Conservation (phyloP, 2,888 invertebrate genomes). For the Torymus aiolomorphi region DNA sequence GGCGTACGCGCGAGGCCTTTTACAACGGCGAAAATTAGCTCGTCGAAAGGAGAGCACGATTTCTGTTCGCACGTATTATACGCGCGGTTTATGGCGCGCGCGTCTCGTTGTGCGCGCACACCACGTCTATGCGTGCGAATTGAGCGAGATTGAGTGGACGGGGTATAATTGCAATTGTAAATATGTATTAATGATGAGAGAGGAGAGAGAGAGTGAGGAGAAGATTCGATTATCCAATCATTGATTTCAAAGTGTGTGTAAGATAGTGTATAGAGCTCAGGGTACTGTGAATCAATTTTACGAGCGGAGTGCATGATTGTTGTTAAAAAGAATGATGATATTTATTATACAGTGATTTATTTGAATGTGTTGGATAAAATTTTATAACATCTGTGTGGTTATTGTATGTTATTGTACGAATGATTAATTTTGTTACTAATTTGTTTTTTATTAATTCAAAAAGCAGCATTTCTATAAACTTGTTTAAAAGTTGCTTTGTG, state of each 20-base stretch:
- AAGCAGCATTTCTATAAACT: too few relatives aligned
- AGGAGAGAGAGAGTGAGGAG: neutral
- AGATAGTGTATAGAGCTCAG: neutral
- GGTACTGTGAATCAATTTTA: neutral
- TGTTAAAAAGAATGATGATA: too few relatives aligned
- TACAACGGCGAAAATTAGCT: conserved; percentile 45
- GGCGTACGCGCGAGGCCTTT: neutral
- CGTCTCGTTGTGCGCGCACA: neutral
- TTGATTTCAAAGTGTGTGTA: neutral
- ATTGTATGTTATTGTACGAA: too few relatives aligned
- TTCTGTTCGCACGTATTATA: conserved; percentile 48
- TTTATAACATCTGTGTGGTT: too few relatives aligned
- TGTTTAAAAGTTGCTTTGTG: too few relatives aligned
- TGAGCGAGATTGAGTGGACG: conserved; percentile 9
- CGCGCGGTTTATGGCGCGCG: neutral
- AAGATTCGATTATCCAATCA: conserved; percentile 40
- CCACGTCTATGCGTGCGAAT: conserved; percentile 1
- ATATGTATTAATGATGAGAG: conserved; percentile 41
- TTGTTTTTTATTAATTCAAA: too few relatives aligned
- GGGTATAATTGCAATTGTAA: conserved; percentile 50
- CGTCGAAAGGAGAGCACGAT: conserved; percentile 36
- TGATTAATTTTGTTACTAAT: too few relatives aligned
- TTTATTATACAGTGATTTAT: too few relatives aligned
- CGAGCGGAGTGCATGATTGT: neutral
- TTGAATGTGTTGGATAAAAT: too few relatives aligned